Evolutionary conservation across 2,888 invertebrate genomes (phyloP), one percentile per base, ranked within the genome.

Genomic region (Parnassius mnemosyne): DNA sequence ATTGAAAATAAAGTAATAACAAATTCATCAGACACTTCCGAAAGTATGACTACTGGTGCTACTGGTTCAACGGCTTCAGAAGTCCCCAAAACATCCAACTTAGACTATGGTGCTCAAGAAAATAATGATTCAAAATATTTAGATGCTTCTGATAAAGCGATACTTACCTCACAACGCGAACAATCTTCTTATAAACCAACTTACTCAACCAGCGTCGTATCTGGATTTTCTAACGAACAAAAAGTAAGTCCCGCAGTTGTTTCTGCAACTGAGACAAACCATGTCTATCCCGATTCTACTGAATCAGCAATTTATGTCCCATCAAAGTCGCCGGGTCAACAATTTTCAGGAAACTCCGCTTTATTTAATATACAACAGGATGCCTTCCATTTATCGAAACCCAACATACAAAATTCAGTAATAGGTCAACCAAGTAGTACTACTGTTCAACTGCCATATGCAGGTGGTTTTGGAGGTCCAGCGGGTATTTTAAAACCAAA

Each of bases 401-500:
- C 55, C 16, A 55, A 61, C n/a, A 61, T 56, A 46, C 46, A 60
- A 52, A 10, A 20, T n/a, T 9, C 52, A 51, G 51, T 51, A 12
- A 51, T 47, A 20, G 46, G 47, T 20, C 44, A 52, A n/a, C 52
- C 56, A 57, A 53, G 12, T 42, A 53, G 42, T 13, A 61, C 41
- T 20, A 46, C 50, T 44, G 69, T 66, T 61, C 55, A 75, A 16
- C 71, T 76, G 43, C n/a, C 67, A 10, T 83, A 84, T 61, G 71
- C 70, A 13, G 79, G 77, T 59, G 77, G 80, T 20, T 84, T 84
- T 64, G 83, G 83, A 61, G 84, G 78, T 42, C 73, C 80, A 57
- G 34, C 79, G 10, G 84, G 83, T 53, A 68, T 84, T 63, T 69
- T 86, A 61, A 82, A 80, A 64, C 85, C 85, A 3, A 76, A 81